Evolutionary conservation across 2,113 vertebrate genomes (phyloP), one percentile per base, ranked within the genome.

Genomic region (Progne subis): DNA sequence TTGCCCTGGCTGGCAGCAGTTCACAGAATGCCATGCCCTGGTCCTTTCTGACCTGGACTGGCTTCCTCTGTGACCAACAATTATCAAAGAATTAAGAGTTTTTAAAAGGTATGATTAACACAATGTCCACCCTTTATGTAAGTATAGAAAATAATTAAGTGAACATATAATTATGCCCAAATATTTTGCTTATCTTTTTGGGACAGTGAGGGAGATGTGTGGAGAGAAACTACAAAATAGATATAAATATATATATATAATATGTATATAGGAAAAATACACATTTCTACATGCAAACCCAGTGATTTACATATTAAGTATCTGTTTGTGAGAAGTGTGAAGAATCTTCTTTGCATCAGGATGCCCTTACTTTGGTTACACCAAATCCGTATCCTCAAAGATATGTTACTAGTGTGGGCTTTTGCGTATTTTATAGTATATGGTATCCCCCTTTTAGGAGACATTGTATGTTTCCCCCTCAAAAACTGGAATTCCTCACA

Each of bases 41-140:
- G 47, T 95, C 70, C 83, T 92, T 65, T 86, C 71, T 94, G 67
- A 91, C 59, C 92, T 86, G 11, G 39, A 32, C 37, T 79, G 53
- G 26, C 93, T 83, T 86, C 29, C 43, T 88, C 67, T 47, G 4
- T 81, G 76, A 76, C 49, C 64, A 79, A 28, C 12, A 80, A 59
- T 44, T 91, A 47, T 55, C 57, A 72, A 95, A 96, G 61, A 67
- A 65, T 77, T 64, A 29, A 37, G 31, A 59, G 26, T 46, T 57
- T 86, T 79, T 75, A 37, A 24, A 83, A 78, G 57, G 60, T 79
- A 9, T 28, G 21, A 29, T 43, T 57, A 68, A 69, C 4, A 32
- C 32, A 14, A 26, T 72, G 41, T 80, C 44, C 34, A 59, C 61
- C 29, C 16, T 82, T 41, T 21, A 55, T 56, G 4, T 60, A 28